phyloP scores from a whole-genome alignment of 2,888 invertebrate species.

The Coecobrya sp. region DNA sequence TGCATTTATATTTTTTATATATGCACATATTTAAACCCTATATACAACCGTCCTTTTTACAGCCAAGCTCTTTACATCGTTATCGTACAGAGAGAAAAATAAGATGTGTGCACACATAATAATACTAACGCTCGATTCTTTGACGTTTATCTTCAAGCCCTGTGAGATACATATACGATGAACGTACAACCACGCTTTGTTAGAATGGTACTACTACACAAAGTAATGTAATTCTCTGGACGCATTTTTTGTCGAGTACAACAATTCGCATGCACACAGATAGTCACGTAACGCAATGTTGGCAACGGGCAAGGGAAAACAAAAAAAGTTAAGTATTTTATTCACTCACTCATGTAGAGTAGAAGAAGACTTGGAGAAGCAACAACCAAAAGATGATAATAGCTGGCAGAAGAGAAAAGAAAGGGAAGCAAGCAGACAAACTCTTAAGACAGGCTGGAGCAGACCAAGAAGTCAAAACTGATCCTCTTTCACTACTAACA shows the following conservation, averaged over 20 bases:
- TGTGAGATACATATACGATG: neutral
- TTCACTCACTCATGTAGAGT: conserved; percentile 38
- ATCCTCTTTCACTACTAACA: conserved; percentile 44
- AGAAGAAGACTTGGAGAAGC: neutral
- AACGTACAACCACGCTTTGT: neutral
- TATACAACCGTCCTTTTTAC: no score
- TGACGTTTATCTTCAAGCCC: neutral
- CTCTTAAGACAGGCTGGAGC: neutral
- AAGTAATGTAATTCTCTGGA: conserved; percentile 19
- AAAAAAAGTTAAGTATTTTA: conserved; percentile 28
- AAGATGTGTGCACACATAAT: neutral
- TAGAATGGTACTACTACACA: neutral
- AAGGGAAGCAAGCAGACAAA: neutral
- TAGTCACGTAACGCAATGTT: conserved; percentile 47
- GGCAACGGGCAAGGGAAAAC: conserved; percentile 37
- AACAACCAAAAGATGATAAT: conserved; percentile 28
- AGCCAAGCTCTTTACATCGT: no score
- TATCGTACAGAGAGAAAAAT: neutral
- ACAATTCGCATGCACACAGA: conserved; percentile 9
- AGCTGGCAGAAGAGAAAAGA: neutral
- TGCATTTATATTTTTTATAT: no score
- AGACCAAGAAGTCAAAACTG: conserved; percentile 56
- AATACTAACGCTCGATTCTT: neutral
- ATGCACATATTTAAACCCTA: no score
- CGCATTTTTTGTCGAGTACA: conserved; percentile 36